A percentile compares a stretch with the other conserved stretches of the same genome.
These are phyloP conservation scores for Synergus umbraculus DNA, from an alignment of 2,888 invertebrate genomes.

Conservation along the genomic window DNA sequence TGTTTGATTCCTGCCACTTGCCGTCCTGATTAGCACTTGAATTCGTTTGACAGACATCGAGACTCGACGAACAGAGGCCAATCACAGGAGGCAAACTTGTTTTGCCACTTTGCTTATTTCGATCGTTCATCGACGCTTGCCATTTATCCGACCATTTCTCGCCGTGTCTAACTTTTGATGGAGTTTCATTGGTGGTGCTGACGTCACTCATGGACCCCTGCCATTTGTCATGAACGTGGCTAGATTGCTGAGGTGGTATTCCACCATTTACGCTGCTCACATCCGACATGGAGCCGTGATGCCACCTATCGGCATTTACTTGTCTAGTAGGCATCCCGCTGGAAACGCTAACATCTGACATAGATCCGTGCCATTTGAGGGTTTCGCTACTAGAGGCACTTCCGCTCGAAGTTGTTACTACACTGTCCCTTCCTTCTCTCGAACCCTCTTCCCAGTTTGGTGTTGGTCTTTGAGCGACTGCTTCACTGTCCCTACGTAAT, in stretches of 20 bases:
- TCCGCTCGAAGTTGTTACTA: constrained; percentile 82
- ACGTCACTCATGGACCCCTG: constrained; percentile 70
- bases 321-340: constrained; percentile 70
- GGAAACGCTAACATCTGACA: constrained; percentile 79
- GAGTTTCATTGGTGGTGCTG: constrained; percentile 54
- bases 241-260: constrained; percentile 42
- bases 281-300: constrained; percentile 72
- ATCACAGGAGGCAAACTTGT: constrained; percentile 63
- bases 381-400: constrained; percentile 87
- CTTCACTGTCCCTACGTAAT: constrained; percentile 82
- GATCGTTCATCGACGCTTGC: constrained; percentile 71
- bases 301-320: constrained; percentile 63
- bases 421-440: constrained; percentile 81
- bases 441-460: constrained; percentile 77
- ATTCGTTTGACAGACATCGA: constrained; percentile 59
- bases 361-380: constrained; percentile 85
- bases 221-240: constrained; percentile 64
- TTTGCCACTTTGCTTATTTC: constrained; percentile 64
- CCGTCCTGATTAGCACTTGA: constrained; percentile 46
- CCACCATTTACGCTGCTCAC: constrained; percentile 66
- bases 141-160: constrained; percentile 63
- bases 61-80: constrained; percentile 60
- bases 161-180: constrained; percentile 48
- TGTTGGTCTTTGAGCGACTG: constrained; percentile 76
- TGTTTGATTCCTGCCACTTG: constrained; percentile 70